Evolutionary conservation across 2,797 vertebrate species (phyloP), one percentile per base, ranked within the genome.

Genomic region (Anas acuta): DNA sequence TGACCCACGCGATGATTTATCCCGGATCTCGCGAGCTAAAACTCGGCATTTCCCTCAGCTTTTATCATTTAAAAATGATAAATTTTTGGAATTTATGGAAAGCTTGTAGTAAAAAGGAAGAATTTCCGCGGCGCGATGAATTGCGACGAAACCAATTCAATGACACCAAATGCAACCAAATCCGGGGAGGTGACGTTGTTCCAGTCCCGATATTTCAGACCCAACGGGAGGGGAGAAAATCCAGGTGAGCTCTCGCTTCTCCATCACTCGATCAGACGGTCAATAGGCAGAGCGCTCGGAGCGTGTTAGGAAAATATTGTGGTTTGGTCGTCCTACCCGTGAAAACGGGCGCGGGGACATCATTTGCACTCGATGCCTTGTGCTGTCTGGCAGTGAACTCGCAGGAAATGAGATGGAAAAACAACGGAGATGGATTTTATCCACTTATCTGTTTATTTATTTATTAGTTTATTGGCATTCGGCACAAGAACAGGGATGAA

Each of bases 1-100:
- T 96, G 93, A 95, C 83, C 92, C 78, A 74, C 69, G 20, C 2
- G 43, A 73, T 96, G 92, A 93, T 96, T 96, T 95, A 90, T 49
- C 37, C 20, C 62, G 28, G 54, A 74, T 96, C 96, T 89, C 10
- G 16, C 19, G 12, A 84, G 16, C 76, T 90, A 65, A 71, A 87
- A 92, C 76, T n/a, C 32, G n/a, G 49, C 8, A 53, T 89, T 93
- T 92, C 86, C 58, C 61, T 51, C 47, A 33, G 8, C 35, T 65
- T 90, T 64, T n/a, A 88, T 91, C 65, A 28, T 26, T 28, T 67
- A 21, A 35, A 58, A 6, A 28, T n/a, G 19, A 26, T 39, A 39
- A 39, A 39, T 39, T 39, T 39, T 39, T 39, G 37, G 37, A 39
- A 39, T 39, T 39, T 12, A 39, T 39, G 64, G 35, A 77, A 71